Base-by-base conservation (phyloP, 2,797 vertebrate species). In the Kryptopterus vitreolus region DNA sequence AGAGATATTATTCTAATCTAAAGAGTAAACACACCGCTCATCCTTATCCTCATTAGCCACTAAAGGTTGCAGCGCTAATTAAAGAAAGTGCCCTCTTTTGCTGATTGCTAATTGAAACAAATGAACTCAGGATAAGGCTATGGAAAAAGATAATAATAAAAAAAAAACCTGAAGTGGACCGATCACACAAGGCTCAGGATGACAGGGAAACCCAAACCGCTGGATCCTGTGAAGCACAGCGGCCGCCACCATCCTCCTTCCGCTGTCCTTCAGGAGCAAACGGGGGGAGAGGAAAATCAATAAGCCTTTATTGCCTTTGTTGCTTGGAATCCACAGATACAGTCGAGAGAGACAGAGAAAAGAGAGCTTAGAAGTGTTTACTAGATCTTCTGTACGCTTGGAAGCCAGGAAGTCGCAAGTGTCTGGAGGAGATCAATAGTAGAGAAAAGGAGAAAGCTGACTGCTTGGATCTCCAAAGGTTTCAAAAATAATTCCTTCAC, bases 241-340 rank as follows among this genome's bases (percentile, higher is more conserved):
- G 20, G 66, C 79, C 43, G 77, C 43, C 31, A 68, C n/a, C 63
- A 68, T 57, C 55, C 55, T 70, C 26, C 83, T 86, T 89, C 68
- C 24, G 81, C 85, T 88, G 90, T 89, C 89, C 90, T 92, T 93
- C 88, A 86, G 87, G 88, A 85, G 78, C 78, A 86, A 77, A n/a
- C n/a, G 86, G 43, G 79, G 55, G 57, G 82, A 43, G 66, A 78
- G 57, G 87, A 86, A 90, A 90, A 91, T 92, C 89, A 87, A 90
- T 92, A 63, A 59, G 61, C 61, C 86, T 86, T 88, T 87, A 87
- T 88, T 90, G 38, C 38, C 38, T 43, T 43, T 43, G 83, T 89
- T 85, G 63, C 79, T 88, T 86, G 85, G 79, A 69, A 63, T 86
- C 84, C 80, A 77, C 81, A 89, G 84, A 81, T 82, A 86, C 81